These are phyloP conservation scores for Proterorhinus semilunaris DNA, from an alignment of 2,113 vertebrate species.

Conservation along the genomic window DNA sequence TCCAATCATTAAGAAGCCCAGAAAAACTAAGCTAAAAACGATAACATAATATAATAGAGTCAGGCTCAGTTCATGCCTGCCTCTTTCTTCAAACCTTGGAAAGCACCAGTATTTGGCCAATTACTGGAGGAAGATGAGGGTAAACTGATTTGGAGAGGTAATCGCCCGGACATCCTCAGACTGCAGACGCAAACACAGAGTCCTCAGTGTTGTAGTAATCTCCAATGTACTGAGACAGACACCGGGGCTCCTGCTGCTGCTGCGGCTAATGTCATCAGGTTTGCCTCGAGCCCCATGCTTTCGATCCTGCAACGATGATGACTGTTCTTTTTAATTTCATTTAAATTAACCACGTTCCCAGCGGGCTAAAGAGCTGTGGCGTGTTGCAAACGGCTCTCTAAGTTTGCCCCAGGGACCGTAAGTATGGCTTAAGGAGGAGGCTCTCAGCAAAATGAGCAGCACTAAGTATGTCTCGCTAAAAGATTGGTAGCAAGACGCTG, in stretches of 20 bases:
- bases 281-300: slow-evolving; percentile 20
- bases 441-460: slow-evolving; percentile 10
- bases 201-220: slow-evolving; percentile 53
- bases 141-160: slow-evolving; percentile 63
- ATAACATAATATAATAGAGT: too few relatives aligned
- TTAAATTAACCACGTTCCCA: slow-evolving; percentile 20
- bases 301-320: slow-evolving; percentile 16
- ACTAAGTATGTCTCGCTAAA: not conserved
- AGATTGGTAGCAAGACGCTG: slow-evolving; percentile 8
- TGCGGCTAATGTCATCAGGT: slow-evolving; percentile 18
- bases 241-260: slow-evolving; percentile 17
- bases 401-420: slow-evolving; percentile 10
- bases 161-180: slow-evolving; percentile 62
- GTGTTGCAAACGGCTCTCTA: slow-evolving; percentile 12
- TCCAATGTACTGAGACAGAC: slow-evolving; percentile 36
- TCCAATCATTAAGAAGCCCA: too few relatives aligned
- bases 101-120: slow-evolving; percentile 40
- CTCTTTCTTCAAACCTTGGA: slow-evolving; percentile 14
- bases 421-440: slow-evolving; percentile 5
- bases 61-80: too few relatives aligned
- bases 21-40: too few relatives aligned
- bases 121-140: slow-evolving; percentile 37
- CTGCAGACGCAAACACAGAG: slow-evolving; percentile 46
- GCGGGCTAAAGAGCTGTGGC: slow-evolving; percentile 20
- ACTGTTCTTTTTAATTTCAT: slow-evolving; percentile 41